Base-by-base conservation (phyloP, 2,888 invertebrate genomes). In the Xylocampa areola region DNA sequence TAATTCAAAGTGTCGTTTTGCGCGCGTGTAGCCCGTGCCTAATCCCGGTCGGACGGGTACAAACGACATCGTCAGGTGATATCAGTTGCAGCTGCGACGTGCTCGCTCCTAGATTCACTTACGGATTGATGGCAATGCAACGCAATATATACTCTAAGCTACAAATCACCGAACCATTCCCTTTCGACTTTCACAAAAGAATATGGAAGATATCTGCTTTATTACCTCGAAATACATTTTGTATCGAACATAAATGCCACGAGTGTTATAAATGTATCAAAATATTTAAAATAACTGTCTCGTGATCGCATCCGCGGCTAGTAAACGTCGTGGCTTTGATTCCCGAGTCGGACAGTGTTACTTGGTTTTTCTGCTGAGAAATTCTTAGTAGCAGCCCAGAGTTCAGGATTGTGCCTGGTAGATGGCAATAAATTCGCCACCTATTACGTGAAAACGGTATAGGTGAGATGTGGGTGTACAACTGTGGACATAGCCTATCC, bases 11-110 rank as follows among this genome's bases (percentile, higher is more conserved):
- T 76, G 79, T 81, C 80, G 81, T 83, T 85, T 81, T 79, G 73
- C 72, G 79, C 77, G 73, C 77, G 69, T 77, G 70, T 76, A 81
- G 76, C 75, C 79, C 59, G 74, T 68, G 73, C 79, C 76, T 86
- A 88, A 89, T 86, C 87, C 84, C 62, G 52, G 70, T 69, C 60
- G 77, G 89, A 89, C 87, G 86, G 78, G 77, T 84, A 90, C 87
- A 89, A 91, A 90, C 85, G 88, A 88, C 86, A 81, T 84, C 85
- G 87, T 84, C 88, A 89, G 90, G 87, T 88, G 86, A 86, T 86
- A 87, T 89, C 88, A 84, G 85, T 82, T 86, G 85, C 88, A 87
- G 84, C 84, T 86, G 87, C 83, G 81, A 80, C 84, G 83, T 81
- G 81, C 82, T 76, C 65, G 71, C 73, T 76, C 67, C 80, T 81